Evolutionary conservation across 2,888 invertebrate species (phyloP).

Genomic region (Heliconius cydno): DNA sequence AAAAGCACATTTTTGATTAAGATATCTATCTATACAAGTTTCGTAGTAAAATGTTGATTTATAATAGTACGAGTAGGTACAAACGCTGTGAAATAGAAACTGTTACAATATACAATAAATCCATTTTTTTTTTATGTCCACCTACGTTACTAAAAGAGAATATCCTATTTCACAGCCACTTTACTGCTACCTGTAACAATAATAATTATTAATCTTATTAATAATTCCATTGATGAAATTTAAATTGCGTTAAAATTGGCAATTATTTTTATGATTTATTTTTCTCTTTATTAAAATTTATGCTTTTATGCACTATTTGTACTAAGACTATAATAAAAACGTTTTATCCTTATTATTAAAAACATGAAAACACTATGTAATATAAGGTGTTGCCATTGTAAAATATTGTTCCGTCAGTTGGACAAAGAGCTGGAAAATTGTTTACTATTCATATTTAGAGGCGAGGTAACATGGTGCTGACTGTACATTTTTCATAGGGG

Average conservation of each 20-base stretch:
- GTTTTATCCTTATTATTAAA: no score
- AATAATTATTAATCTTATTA: not conserved
- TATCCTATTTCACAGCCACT: conserved; percentile 55
- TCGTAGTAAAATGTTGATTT: conserved; percentile 24
- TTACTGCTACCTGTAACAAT: conserved; percentile 69
- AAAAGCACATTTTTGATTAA: conserved; percentile 1
- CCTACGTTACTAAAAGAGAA: conserved; percentile 37
- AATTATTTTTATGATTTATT: not conserved
- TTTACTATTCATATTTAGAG: conserved; percentile 9
- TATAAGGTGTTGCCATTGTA: not conserved
- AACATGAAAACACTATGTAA: not conserved
- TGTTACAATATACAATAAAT: conserved; percentile 33
- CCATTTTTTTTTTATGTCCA: conserved; percentile 36
- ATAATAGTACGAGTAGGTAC: conserved; percentile 10
- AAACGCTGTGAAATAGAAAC: conserved; percentile 36
- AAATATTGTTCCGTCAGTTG: not conserved
- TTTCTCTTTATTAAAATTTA: not conserved
- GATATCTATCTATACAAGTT: not conserved
- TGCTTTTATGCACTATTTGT: not conserved
- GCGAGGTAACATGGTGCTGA: not conserved
- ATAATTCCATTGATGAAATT: not conserved
- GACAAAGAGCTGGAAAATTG: not conserved
- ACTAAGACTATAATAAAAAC: not conserved
- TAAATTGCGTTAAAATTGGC: not conserved
- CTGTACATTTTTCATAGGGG: not conserved